phyloP scores from a whole-genome alignment of 1,140 invertebrate genomes.

The Cardiocondyla obscurior region DNA sequence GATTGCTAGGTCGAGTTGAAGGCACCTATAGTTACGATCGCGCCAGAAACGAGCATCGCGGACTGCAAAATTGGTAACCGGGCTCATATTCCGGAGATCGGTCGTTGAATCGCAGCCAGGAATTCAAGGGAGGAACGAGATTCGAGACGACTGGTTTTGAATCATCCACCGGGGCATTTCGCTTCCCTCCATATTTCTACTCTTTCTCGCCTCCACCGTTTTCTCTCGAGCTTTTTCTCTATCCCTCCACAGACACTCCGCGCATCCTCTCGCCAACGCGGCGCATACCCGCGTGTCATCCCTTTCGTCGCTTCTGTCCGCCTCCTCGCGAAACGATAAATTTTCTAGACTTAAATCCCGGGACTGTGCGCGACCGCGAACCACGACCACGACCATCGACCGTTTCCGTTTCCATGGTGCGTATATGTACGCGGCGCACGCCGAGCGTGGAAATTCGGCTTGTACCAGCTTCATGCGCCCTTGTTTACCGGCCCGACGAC shows the following conservation, averaged over 20 bases:
- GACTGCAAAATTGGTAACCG: constrained; percentile 12
- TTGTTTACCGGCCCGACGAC: constrained; percentile 70
- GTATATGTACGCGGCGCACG: neutral
- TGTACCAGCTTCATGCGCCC: constrained; percentile 60
- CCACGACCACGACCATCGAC: constrained; percentile 32
- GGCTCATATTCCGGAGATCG: constrained; percentile 31
- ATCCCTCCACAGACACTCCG: constrained; percentile 3
- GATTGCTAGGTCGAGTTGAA: constrained; percentile 2
- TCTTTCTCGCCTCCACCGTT: neutral
- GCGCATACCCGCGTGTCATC: constrained; percentile 40
- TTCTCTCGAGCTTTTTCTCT: neutral
- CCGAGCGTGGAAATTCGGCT: constrained; percentile 34
- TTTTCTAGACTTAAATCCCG: constrained; percentile 71
- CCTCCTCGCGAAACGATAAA: constrained; percentile 69
- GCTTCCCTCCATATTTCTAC: constrained; percentile 7
- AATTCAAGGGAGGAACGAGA: constrained; percentile 5
- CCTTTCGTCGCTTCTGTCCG: constrained; percentile 66
- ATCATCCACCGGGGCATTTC: constrained; percentile 53
- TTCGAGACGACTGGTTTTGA: constrained; percentile 56
- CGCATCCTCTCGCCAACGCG: neutral
- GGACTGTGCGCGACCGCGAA: constrained; percentile 46
- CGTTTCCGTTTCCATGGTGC: constrained; percentile 35
- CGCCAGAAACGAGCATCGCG: neutral
- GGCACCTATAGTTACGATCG: neutral
- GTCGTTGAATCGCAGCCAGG: constrained; percentile 58